Conservation (phyloP, 2,888 invertebrate genomes). For the Drosophila incognita region DNA sequence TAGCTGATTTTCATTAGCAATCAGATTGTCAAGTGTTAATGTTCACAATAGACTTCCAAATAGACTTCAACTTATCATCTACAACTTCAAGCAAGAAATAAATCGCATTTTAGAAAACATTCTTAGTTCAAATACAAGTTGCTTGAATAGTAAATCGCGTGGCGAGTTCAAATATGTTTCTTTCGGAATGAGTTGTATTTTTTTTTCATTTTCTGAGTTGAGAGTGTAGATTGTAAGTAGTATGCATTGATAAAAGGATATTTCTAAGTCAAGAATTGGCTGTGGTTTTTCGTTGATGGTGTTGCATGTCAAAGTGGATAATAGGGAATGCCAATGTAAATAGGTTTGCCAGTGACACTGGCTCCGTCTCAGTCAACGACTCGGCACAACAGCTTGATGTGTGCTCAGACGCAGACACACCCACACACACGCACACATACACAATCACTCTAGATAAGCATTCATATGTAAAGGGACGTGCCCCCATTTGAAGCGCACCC, state of each 20-base stretch:
- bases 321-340: slow-evolving; percentile 37
- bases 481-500: slow-evolving; percentile 34
- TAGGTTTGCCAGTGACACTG: slow-evolving; percentile 30
- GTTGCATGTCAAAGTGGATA: slow-evolving; percentile 30
- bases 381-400: slow-evolving; percentile 22
- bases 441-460: slow-evolving; percentile 12
- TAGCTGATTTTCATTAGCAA: not conserved
- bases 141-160: no score
- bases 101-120: no score
- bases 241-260: slow-evolving; percentile 12
- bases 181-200: not conserved
- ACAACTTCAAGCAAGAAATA: no score
- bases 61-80: not conserved
- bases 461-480: slow-evolving; percentile 27
- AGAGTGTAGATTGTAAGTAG: not conserved
- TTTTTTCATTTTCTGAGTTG: not conserved
- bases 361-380: slow-evolving; percentile 17
- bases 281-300: not conserved
- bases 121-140: no score
- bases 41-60: not conserved
- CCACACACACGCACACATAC: not conserved
- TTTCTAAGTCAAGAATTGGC: not conserved
- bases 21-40: not conserved
- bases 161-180: not conserved
- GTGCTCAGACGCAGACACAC: slow-evolving; percentile 11